phyloP scores from a whole-genome alignment of 2,113 vertebrate genomes.

The Nycticorax nycticorax region DNA sequence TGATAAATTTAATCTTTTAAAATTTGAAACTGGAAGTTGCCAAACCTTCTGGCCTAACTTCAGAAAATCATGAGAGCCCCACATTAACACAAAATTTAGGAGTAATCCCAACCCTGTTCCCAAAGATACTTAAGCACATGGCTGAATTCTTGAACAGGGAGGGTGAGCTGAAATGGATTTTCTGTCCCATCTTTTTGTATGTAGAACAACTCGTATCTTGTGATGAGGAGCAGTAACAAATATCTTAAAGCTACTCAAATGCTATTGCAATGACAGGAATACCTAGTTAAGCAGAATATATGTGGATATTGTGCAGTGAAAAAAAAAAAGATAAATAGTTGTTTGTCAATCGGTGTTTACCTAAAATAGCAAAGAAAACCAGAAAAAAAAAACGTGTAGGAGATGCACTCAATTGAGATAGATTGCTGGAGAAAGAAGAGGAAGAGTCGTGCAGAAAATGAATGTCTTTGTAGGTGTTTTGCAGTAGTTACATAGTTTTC shows the following conservation, averaged over 20 bases:
- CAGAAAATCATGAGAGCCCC: not conserved
- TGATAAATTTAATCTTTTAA: not conserved
- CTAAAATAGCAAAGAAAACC: not conserved
- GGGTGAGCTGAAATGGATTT: accelerated
- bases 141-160: not conserved
- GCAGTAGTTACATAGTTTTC: constrained; percentile 26
- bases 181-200: not conserved
- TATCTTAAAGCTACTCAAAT: not conserved
- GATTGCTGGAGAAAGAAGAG: not conserved
- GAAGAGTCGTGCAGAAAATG: not conserved
- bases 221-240: not conserved
- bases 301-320: too few species aligned
- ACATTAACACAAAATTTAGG: not conserved
- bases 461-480: not conserved
- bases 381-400: accelerated
- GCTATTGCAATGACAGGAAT: not conserved
- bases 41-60: not conserved
- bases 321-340: not conserved
- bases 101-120: not conserved
- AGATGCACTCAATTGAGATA: not conserved
- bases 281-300: not conserved
- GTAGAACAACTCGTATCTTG: not conserved
- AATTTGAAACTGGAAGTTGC: not conserved
- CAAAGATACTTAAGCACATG: accelerated
- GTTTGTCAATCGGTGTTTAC: not conserved